Percentiles rank a stretch among this genome's conserved stretches.
phyloP scores from a whole-genome alignment of 1,140 invertebrate species.

The Leguminivora glycinivorella region DNA sequence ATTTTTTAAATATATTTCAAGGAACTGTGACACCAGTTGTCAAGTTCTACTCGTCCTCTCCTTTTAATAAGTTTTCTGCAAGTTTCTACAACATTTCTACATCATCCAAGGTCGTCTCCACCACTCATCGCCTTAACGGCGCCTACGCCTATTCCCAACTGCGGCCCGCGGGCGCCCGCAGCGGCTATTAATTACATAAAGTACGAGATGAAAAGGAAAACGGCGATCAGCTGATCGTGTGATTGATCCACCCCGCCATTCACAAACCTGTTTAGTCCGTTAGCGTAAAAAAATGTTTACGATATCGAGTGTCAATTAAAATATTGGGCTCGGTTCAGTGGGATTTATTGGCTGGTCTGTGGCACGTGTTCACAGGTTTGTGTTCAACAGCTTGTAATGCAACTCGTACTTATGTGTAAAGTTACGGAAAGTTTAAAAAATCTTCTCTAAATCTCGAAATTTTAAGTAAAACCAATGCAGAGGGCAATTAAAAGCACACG shows the following conservation, averaged over 20 bases:
- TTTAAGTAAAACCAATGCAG: no score
- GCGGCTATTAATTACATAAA: slow-evolving; percentile 67
- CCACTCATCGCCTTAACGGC: background rate
- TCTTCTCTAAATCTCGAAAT: no score
- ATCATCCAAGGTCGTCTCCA: background rate
- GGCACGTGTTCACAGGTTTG: no score
- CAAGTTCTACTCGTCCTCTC: no score
- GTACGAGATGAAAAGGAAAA: slow-evolving; percentile 67
- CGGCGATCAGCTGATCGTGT: slow-evolving; percentile 67
- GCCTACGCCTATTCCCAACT: background rate
- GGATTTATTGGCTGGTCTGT: background rate
- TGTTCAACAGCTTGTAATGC: no score
- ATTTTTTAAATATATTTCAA: no score
- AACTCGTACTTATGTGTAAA: no score
- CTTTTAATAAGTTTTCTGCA: no score
- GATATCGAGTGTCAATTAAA: slow-evolving; percentile 46
- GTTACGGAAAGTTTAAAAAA: no score
- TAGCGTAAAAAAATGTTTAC: slow-evolving; percentile 48
- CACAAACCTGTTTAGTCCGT: slow-evolving; percentile 52
- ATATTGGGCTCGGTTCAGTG: background rate
- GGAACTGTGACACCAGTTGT: no score
- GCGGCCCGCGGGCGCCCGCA: slow-evolving; percentile 40
- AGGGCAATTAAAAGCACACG: no score
- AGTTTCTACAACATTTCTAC: no score
- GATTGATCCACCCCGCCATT: slow-evolving; percentile 50